Evolutionary conservation across 2,113 vertebrate species (phyloP).

Genomic region (Rhinoderma darwinii): DNA sequence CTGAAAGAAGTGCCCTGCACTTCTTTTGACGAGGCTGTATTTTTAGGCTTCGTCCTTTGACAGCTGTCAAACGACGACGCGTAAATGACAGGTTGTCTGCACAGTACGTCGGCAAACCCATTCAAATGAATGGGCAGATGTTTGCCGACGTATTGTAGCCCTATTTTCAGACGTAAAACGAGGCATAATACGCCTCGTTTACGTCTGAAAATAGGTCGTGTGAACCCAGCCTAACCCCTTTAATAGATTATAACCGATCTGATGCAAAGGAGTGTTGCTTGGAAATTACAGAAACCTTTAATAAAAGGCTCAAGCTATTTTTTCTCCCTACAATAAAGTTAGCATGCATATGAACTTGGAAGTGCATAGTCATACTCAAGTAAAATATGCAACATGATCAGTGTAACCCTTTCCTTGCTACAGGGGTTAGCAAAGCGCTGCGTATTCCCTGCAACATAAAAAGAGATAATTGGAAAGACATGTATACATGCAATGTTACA

Average conservation of each 20-base stretch:
- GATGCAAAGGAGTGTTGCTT: background rate
- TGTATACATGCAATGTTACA: conserved; percentile 37
- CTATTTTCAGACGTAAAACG: too few relatives aligned
- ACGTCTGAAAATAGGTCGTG: too few relatives aligned
- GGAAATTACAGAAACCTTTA: background rate
- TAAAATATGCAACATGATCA: conserved; percentile 17
- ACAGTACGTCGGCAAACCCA: too few relatives aligned
- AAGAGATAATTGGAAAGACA: conserved; percentile 12
- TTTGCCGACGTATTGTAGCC: too few relatives aligned
- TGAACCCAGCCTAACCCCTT: too few relatives aligned
- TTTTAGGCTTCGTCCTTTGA: too few relatives aligned
- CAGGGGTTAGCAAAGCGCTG: background rate
- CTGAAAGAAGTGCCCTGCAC: too few relatives aligned
- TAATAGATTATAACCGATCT: background rate
- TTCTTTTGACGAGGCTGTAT: too few relatives aligned
- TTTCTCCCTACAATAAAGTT: background rate
- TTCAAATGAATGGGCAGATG: too few relatives aligned
- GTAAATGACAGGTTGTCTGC: too few relatives aligned
- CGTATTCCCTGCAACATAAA: background rate
- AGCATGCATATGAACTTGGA: background rate
- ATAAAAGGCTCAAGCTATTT: background rate
- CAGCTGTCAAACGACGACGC: too few relatives aligned
- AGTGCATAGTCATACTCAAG: conserved; percentile 16
- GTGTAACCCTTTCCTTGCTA: background rate
- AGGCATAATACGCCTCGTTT: too few relatives aligned